Conservation (phyloP, 2,888 invertebrate genomes). For the Erebia epiphron region DNA sequence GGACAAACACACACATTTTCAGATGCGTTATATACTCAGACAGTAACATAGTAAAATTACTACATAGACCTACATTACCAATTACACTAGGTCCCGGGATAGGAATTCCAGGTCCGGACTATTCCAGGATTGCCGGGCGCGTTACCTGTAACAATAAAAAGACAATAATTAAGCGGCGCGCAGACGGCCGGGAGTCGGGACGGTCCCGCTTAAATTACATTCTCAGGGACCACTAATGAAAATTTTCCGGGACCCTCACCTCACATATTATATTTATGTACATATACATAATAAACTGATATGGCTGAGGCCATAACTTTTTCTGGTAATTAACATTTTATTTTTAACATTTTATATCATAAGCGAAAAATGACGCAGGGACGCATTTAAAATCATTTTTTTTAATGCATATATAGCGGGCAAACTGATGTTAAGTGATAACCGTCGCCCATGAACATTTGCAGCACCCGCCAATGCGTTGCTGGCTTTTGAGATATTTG, state of each 20-base stretch:
- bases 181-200: conserved; percentile 12
- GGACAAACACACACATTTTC: no score
- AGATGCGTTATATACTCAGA: no score
- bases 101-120: conserved; percentile 2
- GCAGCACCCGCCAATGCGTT: no score
- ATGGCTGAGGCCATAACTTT: no score
- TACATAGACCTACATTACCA: conserved; percentile 1
- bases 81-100: not conserved
- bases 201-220: conserved; percentile 32
- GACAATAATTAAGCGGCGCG: conserved; percentile 29
- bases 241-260: conserved; percentile 32
- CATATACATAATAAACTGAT: conserved; percentile 18
- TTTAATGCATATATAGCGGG: no score
- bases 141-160: conserved; percentile 39
- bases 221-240: conserved; percentile 37
- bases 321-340: no score
- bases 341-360: no score
- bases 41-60: not conserved
- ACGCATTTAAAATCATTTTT: no score
- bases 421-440: no score
- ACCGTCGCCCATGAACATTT: no score
- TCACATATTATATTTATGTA: not conserved
- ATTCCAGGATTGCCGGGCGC: not conserved
- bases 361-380: no score
- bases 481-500: no score